A percentile compares a stretch with the other conserved stretches of the same genome.
These are phyloP conservation scores for Neopelma chrysocephalum DNA, from an alignment of 2,797 vertebrate species.

Conservation along the genomic window DNA sequence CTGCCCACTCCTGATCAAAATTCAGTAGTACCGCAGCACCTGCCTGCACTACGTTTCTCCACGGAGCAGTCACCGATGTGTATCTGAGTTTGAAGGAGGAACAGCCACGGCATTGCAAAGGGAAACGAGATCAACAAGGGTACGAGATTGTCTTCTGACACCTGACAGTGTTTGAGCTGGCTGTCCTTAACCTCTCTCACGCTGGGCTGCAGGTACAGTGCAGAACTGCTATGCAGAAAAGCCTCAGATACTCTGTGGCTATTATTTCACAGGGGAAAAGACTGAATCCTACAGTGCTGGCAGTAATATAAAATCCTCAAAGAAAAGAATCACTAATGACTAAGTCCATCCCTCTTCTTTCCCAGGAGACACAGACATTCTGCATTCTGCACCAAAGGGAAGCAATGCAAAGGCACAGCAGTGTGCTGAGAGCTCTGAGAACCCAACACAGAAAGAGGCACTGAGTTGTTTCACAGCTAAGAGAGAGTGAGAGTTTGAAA, in stretches of 20 bases:
- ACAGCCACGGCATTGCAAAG: neutral
- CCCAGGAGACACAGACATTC: neutral
- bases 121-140: neutral
- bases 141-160: neutral
- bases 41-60: neutral
- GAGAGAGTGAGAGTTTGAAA: neutral
- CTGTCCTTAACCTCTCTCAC: neutral
- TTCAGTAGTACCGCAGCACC: conserved; percentile 10
- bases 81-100: neutral
- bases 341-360: neutral
- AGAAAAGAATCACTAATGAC: neutral
- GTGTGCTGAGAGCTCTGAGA: neutral
- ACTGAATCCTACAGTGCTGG: neutral
- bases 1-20: conserved; percentile 20
- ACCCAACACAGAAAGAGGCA: neutral
- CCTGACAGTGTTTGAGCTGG: neutral
- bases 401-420: neutral
- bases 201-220: neutral
- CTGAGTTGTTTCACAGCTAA: neutral
- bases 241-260: neutral
- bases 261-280: neutral
- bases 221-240: neutral
- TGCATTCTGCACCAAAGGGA: neutral
- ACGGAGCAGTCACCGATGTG: neutral
- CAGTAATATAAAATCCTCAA: neutral